A percentile compares a stretch with the other conserved stretches of the same genome.
Conservation (phyloP, 2,888 invertebrate species). For the Melieria picta region DNA sequence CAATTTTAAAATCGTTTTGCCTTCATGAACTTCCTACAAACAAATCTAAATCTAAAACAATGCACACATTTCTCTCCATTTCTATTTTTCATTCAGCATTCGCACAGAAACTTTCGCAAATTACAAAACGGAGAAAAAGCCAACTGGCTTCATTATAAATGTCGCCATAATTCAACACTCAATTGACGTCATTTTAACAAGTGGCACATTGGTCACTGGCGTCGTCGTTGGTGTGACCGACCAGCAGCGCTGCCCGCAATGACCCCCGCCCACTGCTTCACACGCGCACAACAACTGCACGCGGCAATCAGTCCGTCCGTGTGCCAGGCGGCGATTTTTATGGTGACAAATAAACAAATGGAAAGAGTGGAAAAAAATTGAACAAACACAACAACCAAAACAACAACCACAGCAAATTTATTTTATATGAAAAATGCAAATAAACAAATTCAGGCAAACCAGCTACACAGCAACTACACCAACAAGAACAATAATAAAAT, state of each 20-base stretch:
- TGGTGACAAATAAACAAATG: neutral
- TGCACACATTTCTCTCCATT: too few relatives aligned
- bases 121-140: neutral
- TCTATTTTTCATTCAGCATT: too few relatives aligned
- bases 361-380: neutral
- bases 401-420: too few relatives aligned
- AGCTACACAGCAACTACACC: too few relatives aligned
- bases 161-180: neutral
- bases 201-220: slow-evolving; percentile 15
- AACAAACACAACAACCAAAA: too few relatives aligned
- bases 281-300: slow-evolving; percentile 3
- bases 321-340: neutral
- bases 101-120: neutral
- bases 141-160: neutral
- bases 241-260: neutral
- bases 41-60: too few relatives aligned
- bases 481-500: too few relatives aligned
- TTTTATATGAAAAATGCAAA: too few relatives aligned
- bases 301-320: neutral
- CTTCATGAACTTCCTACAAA: too few relatives aligned
- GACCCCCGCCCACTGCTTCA: slow-evolving; percentile 9
- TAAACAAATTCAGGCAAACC: too few relatives aligned
- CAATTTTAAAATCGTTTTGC: too few relatives aligned
- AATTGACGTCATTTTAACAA: slow-evolving; percentile 25
- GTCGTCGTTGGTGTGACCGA: too few relatives aligned